Percentiles rank a stretch among this genome's conserved stretches.
Evolutionary conservation across 2,113 vertebrate genomes (phyloP).

Genomic region (Chiloscyllium plagiosum): DNA sequence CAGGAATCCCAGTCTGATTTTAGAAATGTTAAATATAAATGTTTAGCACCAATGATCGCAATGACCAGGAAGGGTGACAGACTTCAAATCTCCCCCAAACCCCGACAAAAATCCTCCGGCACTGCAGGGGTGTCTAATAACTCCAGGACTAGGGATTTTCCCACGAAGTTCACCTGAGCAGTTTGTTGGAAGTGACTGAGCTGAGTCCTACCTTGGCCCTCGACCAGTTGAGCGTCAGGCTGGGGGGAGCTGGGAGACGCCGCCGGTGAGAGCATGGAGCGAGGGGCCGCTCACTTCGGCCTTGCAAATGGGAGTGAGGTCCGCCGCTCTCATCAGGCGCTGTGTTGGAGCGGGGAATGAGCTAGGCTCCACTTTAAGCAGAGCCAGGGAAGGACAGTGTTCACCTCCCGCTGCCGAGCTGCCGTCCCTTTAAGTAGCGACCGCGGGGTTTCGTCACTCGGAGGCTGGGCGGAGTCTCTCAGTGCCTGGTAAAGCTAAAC

Average conservation of each 20-base stretch:
- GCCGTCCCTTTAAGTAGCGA: not conserved
- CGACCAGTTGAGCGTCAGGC: not conserved
- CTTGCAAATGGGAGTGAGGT: not conserved
- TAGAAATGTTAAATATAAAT: not conserved
- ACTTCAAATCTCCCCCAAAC: not conserved
- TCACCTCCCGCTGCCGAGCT: not conserved
- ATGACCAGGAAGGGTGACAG: not conserved
- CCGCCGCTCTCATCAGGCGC: not conserved
- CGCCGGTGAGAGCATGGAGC: not conserved
- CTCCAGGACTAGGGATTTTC: not conserved
- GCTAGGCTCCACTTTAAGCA: no score
- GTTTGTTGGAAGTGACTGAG: not conserved
- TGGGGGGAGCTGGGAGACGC: no score
- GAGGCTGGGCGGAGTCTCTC: not conserved
- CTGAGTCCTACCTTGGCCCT: not conserved
- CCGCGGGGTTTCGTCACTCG: not conserved
- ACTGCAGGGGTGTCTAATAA: not conserved
- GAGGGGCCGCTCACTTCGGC: not conserved
- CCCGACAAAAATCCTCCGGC: not conserved
- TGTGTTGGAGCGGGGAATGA: not conserved
- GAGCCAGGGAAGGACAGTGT: not conserved
- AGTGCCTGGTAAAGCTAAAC: not conserved
- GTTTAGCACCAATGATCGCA: not conserved
- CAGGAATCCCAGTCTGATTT: not conserved
- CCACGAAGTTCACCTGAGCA: not conserved